Percentiles rank a stretch among this genome's conserved stretches.
These are phyloP conservation scores for Bucco capensis DNA, from an alignment of 2,113 vertebrate species.

Conservation along the genomic window DNA sequence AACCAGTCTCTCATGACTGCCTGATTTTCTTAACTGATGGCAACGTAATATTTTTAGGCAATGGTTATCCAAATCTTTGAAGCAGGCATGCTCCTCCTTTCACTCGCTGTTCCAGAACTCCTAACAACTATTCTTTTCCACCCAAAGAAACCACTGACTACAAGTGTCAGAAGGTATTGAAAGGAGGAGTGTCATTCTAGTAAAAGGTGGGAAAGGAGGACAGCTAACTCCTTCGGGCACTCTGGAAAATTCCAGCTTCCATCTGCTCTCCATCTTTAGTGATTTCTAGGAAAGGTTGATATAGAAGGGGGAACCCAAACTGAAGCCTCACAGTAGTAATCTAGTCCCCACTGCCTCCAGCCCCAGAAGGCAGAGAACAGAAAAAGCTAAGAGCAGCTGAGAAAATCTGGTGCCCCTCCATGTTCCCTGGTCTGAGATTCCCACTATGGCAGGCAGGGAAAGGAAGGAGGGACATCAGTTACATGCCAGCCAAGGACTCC, in stretches of 20 bases:
- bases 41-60: neutral
- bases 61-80: neutral
- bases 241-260: neutral
- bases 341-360: too few species aligned
- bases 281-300: neutral
- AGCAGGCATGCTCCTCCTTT: neutral
- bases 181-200: neutral
- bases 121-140: neutral
- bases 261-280: neutral
- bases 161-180: neutral
- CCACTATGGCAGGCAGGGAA: neutral
- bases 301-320: neutral
- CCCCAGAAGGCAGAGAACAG: neutral
- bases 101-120: neutral
- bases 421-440: neutral
- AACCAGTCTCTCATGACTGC: neutral
- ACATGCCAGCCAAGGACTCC: neutral
- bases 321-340: neutral
- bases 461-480: neutral
- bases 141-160: neutral
- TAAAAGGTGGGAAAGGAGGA: neutral
- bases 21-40: neutral
- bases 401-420: neutral
- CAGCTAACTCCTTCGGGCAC: neutral
- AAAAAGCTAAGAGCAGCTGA: neutral